Base-by-base conservation (phyloP, 2,797 vertebrate genomes). In the Sebastes itinus region DNA sequence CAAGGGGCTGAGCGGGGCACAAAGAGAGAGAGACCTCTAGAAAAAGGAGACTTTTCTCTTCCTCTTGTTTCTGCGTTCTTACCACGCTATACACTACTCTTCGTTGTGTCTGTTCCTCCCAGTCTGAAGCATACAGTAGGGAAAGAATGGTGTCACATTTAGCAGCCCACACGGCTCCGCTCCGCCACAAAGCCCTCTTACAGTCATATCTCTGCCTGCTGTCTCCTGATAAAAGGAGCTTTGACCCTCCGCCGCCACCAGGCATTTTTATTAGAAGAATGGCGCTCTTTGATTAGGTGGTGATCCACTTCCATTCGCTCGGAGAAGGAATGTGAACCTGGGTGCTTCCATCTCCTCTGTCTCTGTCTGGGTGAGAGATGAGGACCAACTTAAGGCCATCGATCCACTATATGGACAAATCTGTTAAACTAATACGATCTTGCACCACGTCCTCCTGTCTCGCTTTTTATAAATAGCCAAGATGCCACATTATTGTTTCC, bases 201-300 rank as follows among this genome's bases (percentile, higher is more conserved):
- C 87, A 88, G 73, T 93, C 89, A 75, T 90, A 90, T 91, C 85
- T 85, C 55, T 73, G 60, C 78, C 85, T 88, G 81, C 81, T 80
- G 84, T 85, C 64, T 71, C 86, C 87, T 84, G 74, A 89, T 93
- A 92, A 94, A 94, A 90, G 90, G 84, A 85, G 84, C 89, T 86
- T 81, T 94, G 93, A 93, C 91, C 92, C 82, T 81, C 61, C 66
- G 42, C 86, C 63, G 77, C 77, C 89, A 86, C 83, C 63, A 75
- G 87, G 78, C 78, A 86, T 94, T 64, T 95, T 92, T 90, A 90
- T 90, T 81, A 75, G 88, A 93, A 94, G 91, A 94, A 94, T 91
- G 91, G 89, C 71, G 2, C 83, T 74, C 91, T 94, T 95, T 95
- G 93, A 94, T 94, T 92, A 85, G 77, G 83, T 80, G 81, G 66